A percentile compares a stretch with the other conserved stretches of the same genome.
These are phyloP conservation scores for Mohoua ochrocephala DNA, from an alignment of 2,113 vertebrate species.

Conservation along the genomic window DNA sequence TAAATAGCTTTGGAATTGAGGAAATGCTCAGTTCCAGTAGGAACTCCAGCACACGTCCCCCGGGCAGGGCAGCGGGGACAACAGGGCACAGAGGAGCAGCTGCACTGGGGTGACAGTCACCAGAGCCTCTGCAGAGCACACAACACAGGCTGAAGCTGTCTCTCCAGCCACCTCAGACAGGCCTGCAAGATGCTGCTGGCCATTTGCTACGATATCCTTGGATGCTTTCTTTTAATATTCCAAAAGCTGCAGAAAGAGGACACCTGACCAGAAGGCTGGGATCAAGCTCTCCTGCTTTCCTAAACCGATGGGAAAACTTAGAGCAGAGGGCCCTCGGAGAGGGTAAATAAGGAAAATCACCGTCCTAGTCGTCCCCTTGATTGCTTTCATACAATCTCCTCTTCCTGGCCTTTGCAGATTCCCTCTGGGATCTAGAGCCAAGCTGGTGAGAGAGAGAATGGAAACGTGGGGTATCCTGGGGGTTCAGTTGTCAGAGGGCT, in stretches of 20 bases:
- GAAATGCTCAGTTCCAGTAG: neutral
- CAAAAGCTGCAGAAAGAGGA: neutral
- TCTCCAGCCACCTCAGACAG: neutral
- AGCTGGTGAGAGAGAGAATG: neutral
- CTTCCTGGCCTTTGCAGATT: neutral
- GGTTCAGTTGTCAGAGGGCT: neutral
- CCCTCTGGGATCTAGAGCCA: neutral
- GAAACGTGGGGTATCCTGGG: rapidly evolving
- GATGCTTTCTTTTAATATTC: neutral
- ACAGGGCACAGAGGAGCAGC: neutral
- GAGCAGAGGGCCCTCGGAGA: neutral
- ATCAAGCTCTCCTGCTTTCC: neutral
- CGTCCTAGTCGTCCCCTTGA: neutral
- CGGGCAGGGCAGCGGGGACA: neutral
- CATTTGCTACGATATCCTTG: neutral
- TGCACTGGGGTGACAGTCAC: neutral
- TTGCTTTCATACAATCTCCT: neutral
- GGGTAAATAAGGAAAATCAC: neutral
- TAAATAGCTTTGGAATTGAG: neutral
- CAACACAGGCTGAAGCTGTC: neutral
- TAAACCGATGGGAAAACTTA: neutral
- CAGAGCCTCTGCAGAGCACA: neutral
- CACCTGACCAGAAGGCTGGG: neutral
- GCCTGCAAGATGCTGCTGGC: neutral
- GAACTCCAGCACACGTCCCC: neutral